phyloP scores from a whole-genome alignment of 2,888 invertebrate genomes.

The Pimpla rufipes region DNA sequence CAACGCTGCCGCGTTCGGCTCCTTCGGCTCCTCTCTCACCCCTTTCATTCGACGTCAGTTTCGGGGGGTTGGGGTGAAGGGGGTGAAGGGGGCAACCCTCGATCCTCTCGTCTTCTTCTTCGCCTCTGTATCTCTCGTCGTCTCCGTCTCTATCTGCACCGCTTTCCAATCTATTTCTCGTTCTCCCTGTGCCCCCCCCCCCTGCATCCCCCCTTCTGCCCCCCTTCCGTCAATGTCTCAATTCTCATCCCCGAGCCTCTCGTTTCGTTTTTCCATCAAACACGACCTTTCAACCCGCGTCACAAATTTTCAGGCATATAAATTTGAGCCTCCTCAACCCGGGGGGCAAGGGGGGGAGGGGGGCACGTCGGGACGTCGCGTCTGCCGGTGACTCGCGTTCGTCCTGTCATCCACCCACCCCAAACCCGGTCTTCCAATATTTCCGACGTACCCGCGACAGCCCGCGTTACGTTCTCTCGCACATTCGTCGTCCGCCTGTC shows the following conservation, averaged over 20 bases:
- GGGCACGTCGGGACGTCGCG: too few species aligned
- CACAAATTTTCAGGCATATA: constrained; percentile 5
- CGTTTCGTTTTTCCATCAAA: constrained; percentile 6
- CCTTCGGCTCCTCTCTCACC: constrained; percentile 14
- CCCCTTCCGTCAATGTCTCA: constrained; percentile 19
- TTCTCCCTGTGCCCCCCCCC: background rate
- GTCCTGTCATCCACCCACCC: too few species aligned
- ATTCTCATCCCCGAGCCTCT: constrained; percentile 2
- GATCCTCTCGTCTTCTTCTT: background rate
- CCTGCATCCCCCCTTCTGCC: too few species aligned
- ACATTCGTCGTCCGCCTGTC: constrained; percentile 13
- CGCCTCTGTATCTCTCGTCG: background rate
- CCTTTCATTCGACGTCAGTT: constrained; percentile 6
- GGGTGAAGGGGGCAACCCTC: too few species aligned
- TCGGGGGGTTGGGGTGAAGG: background rate
- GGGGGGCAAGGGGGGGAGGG: too few species aligned
- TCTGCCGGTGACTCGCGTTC: constrained; percentile 8
- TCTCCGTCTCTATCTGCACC: background rate
- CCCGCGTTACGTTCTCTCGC: constrained; percentile 1
- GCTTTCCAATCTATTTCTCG: constrained; percentile 14
- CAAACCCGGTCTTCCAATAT: constrained; percentile 34
- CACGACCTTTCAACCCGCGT: constrained; percentile 14
- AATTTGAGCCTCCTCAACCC: constrained; percentile 9
- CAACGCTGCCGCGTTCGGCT: constrained; percentile 3
- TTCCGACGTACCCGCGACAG: constrained; percentile 21